phyloP scores from a whole-genome alignment of 2,888 invertebrate species.

The Gibbula magus region DNA sequence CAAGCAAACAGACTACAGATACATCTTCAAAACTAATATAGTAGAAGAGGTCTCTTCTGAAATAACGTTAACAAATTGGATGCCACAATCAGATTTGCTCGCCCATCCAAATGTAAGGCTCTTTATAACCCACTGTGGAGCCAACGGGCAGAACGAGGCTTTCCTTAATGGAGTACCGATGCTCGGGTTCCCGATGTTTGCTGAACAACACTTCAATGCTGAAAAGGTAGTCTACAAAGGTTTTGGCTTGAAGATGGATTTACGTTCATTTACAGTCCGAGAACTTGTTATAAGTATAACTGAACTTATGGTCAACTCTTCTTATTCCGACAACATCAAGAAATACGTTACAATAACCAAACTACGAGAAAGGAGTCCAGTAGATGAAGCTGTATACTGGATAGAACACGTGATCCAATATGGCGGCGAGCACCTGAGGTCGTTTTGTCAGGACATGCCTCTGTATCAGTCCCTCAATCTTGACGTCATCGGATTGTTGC shows the following conservation, averaged over 20 bases:
- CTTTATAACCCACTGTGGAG: conserved; percentile 60
- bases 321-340: conserved; percentile 38
- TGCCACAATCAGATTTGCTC: conserved; percentile 59
- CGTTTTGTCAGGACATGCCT: conserved; percentile 47
- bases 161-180: conserved; percentile 61
- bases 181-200: conserved; percentile 48
- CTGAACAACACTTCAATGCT: conserved; percentile 52
- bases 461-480: conserved; percentile 53
- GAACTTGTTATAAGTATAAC: conserved; percentile 38
- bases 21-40: conserved; percentile 30
- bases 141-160: conserved; percentile 54
- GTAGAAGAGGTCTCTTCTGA: conserved; percentile 25
- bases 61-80: conserved; percentile 41
- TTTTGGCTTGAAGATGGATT: conserved; percentile 46
- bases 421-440: conserved; percentile 55
- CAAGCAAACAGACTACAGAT: conserved; percentile 31
- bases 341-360: conserved; percentile 42
- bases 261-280: conserved; percentile 31
- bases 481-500: conserved; percentile 45
- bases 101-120: conserved; percentile 50
- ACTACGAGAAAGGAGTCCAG: conserved; percentile 37
- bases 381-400: conserved; percentile 54
- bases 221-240: conserved; percentile 39
- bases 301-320: conserved; percentile 37
- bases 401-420: conserved; percentile 58